phyloP scores from a whole-genome alignment of 1,140 invertebrate species.

The Drosophila persimilis region DNA sequence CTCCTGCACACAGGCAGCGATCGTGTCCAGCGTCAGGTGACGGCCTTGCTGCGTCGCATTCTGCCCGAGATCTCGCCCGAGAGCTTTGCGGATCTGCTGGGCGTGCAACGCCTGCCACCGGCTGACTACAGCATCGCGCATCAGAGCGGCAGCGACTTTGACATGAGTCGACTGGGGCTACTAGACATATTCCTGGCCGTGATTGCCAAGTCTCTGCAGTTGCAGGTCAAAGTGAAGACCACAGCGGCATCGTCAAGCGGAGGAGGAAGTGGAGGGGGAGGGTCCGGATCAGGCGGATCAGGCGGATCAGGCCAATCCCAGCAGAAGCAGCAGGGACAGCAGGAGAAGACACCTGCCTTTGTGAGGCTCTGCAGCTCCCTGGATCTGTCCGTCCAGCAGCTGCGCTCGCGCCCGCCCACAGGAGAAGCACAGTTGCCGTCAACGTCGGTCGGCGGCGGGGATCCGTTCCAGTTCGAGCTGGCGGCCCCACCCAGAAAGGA shows the following conservation, averaged over 20 bases:
- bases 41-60: constrained; percentile 90
- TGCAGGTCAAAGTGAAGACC: constrained; percentile 93
- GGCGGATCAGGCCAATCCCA: neutral
- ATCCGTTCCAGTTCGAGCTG: constrained; percentile 72
- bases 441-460: constrained; percentile 7
- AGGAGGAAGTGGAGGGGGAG: neutral
- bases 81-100: constrained; percentile 87
- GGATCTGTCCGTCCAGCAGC: constrained; percentile 75
- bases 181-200: constrained; percentile 94
- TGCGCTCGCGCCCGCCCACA: constrained; percentile 43
- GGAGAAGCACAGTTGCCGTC: constrained; percentile 14
- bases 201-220: constrained; percentile 92
- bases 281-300: neutral
- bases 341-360: constrained; percentile 74
- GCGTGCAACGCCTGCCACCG: constrained; percentile 88
- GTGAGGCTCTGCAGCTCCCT: constrained; percentile 76
- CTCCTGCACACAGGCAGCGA: constrained; percentile 97
- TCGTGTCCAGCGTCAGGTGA: constrained; percentile 96
- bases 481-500: constrained; percentile 37
- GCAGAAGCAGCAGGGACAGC: constrained; percentile 48
- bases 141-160: constrained; percentile 85
- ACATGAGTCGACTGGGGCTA: constrained; percentile 87
- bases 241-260: constrained; percentile 44
- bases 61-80: constrained; percentile 91
- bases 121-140: constrained; percentile 90